phyloP scores from a whole-genome alignment of 1,140 invertebrate genomes.

The Goniozus legneri region DNA sequence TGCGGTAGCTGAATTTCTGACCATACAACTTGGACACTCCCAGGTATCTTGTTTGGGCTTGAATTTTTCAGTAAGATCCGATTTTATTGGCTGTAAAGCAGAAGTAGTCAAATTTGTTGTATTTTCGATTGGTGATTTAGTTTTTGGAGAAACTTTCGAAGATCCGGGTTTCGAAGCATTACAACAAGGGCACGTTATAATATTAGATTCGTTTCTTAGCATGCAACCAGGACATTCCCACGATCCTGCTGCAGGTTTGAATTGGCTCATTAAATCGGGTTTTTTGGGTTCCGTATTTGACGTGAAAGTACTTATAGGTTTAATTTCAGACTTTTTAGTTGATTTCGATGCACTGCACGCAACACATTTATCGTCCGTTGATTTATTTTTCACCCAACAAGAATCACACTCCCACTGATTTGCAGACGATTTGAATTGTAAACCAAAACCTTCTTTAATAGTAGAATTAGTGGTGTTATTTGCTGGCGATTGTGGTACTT shows the following conservation, averaged over 20 bases:
- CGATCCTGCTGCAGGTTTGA: conserved; percentile 43
- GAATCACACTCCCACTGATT: conserved; percentile 64
- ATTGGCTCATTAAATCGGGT: conserved; percentile 43
- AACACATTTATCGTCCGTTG: conserved; percentile 57
- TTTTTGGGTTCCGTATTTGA: conserved; percentile 1
- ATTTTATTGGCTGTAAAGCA: background rate
- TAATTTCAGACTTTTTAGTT: conserved; percentile 21
- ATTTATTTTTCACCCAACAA: conserved; percentile 66
- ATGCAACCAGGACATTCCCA: conserved; percentile 70
- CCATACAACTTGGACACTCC: conserved; percentile 62
- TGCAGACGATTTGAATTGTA: conserved; percentile 55
- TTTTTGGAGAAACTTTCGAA: conserved; percentile 23
- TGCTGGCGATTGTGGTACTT: conserved; percentile 10
- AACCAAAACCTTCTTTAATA: conserved; percentile 53
- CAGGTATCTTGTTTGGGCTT: conserved; percentile 52
- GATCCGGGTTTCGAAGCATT: conserved; percentile 58
- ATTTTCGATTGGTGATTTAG: conserved; percentile 5
- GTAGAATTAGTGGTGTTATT: too few relatives aligned
- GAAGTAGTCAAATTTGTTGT: background rate
- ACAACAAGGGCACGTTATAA: conserved; percentile 63
- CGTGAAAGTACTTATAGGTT: conserved; percentile 3
- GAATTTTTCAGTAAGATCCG: conserved; percentile 23
- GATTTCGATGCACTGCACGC: conserved; percentile 62
- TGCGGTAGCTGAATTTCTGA: conserved; percentile 54
- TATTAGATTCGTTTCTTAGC: conserved; percentile 58